These are phyloP conservation scores for Homarus gammarus DNA, from an alignment of 2,888 invertebrate genomes.

Conservation along the genomic window DNA sequence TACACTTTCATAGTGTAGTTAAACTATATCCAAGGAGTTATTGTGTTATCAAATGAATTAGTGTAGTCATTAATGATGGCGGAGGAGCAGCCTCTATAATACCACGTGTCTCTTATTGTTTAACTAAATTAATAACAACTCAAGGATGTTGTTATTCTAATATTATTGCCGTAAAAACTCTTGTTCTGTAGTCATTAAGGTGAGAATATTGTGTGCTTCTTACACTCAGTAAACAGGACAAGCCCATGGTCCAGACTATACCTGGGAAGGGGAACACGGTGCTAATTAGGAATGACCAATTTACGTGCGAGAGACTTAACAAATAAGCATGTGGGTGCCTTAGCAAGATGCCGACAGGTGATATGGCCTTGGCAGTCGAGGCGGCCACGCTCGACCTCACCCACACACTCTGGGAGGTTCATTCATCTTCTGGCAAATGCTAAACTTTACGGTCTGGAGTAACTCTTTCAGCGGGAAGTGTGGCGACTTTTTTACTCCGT, in stretches of 20 bases:
- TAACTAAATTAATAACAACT: too few species aligned
- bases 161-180: too few species aligned
- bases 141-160: too few species aligned
- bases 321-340: conserved; percentile 5
- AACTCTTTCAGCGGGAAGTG: not conserved
- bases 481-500: not conserved
- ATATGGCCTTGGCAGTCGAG: not conserved
- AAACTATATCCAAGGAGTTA: too few species aligned
- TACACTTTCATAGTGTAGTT: too few species aligned
- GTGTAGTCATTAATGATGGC: too few species aligned
- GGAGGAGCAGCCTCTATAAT: too few species aligned
- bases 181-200: not conserved
- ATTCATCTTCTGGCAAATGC: not conserved
- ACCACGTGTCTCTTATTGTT: too few species aligned
- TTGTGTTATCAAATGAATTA: too few species aligned
- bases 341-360: conserved; percentile 1
- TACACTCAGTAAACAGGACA: not conserved
- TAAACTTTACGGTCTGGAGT: not conserved
- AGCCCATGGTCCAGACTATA: not conserved
- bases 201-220: not conserved
- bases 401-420: not conserved
- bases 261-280: not conserved
- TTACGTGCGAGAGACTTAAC: not conserved
- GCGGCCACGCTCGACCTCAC: not conserved
- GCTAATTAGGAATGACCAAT: conserved; percentile 3